Base-by-base conservation (phyloP, 2,888 invertebrate species). In the Clanis bilineata region DNA sequence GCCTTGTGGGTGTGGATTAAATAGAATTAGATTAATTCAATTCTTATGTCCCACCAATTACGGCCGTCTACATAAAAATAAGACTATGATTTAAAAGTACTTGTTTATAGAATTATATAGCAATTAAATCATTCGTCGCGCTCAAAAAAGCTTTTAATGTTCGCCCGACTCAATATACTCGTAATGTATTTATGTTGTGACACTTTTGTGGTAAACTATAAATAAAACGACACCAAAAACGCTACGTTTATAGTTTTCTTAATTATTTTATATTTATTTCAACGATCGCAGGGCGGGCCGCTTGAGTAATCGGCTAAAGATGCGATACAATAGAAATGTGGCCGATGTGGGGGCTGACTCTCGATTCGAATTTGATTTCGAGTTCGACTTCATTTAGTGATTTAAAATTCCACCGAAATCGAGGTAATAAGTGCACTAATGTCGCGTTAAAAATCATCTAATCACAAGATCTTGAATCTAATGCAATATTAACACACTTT, bases 1-100 rank as follows among this genome's bases (percentile, higher is more conserved):
- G 22, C 43, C 57, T 59, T 55, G 73, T 76, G 66, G 74, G 73
- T 60, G 72, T 71, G 59, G 64, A 69, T 70, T 65, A 65, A 70
- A 58, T 28, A 51, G 39, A 58, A 58, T 51, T 58, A 58, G 51
- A 58, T 58, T 58, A 72, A 61, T 65, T 58, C 12, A 23, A 18
- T 58, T 58, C 47, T 51, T 39, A 39, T 21, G 58, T 39, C 38
- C 12, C 47, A 15, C 58, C 38, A 56, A 58, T 58, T 38, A 58
- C 39, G 39, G 25, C 6, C 18, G 28, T 25, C 12, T 23, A 38
- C 58, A 58, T 58, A 51, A 51, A 58, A 15, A 18, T 51, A 18
- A 1, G 10, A 21, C 25, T 15, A 25, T 58, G 39, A 58, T 58
- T 25, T 58, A 25, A 47, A 51, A 39, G 51, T 25, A 47, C 25